Evolutionary conservation across 2,113 vertebrate genomes (phyloP).

Genomic region (Triplophysa dalaica): DNA sequence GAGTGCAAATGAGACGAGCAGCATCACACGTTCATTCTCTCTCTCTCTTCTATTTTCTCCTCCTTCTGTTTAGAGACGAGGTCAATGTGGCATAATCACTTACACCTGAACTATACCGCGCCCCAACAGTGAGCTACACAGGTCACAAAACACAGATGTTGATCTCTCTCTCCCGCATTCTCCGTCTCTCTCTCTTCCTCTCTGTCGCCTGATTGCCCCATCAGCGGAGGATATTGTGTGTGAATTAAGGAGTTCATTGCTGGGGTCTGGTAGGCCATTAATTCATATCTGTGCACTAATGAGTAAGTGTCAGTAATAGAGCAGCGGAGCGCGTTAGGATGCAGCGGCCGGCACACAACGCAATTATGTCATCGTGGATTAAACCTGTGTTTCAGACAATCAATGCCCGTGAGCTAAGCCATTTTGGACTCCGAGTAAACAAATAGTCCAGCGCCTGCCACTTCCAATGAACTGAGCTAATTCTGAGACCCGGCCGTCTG

Average conservation of each 20-base stretch:
- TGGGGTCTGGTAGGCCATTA: conserved; percentile 64
- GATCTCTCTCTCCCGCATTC: neutral
- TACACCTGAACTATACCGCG: conserved; percentile 62
- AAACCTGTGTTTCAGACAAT: conserved; percentile 24
- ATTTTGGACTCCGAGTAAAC: conserved; percentile 21
- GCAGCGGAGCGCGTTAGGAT: conserved; percentile 27
- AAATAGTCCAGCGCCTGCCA: conserved; percentile 28
- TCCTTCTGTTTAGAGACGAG: conserved; percentile 39
- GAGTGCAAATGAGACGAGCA: conserved; percentile 62
- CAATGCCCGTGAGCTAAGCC: conserved; percentile 13
- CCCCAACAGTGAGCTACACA: conserved; percentile 67
- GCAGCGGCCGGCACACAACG: conserved; percentile 16
- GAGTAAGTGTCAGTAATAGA: conserved; percentile 33
- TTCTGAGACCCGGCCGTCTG: neutral
- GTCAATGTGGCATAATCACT: conserved; percentile 64
- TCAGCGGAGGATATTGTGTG: conserved; percentile 29
- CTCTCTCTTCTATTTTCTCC: neutral
- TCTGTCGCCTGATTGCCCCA: neutral
- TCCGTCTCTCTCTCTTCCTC: conserved; percentile 13
- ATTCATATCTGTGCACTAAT: conserved; percentile 58
- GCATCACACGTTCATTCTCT: neutral
- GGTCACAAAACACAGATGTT: conserved; percentile 61
- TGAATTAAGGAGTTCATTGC: conserved; percentile 30
- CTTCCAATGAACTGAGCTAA: conserved; percentile 18
- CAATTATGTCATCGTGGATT: conserved; percentile 39